Conservation (phyloP, 2,113 vertebrate genomes). For the Todiramphus chloris region DNA sequence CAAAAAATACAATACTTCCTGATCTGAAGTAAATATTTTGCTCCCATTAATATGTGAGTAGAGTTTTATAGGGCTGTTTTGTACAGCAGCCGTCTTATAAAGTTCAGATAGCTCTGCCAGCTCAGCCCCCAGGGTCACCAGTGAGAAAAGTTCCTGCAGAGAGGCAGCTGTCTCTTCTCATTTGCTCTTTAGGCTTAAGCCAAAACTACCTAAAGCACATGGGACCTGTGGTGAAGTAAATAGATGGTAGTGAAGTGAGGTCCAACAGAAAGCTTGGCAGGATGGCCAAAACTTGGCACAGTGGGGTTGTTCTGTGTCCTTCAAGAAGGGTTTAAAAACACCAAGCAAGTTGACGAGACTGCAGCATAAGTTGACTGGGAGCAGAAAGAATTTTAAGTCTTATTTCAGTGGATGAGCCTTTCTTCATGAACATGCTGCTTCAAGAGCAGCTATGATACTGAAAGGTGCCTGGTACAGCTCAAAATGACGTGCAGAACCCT, state of each 20-base stretch:
- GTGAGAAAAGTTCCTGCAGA: slow-evolving; percentile 6
- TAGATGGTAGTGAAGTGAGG: neutral
- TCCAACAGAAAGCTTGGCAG: slow-evolving; percentile 8
- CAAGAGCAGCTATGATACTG: neutral
- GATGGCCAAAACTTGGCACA: neutral
- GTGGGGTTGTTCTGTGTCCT: neutral
- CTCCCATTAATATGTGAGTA: neutral
- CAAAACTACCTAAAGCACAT: slow-evolving; percentile 7
- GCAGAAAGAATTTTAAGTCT: neutral
- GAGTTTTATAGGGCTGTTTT: neutral
- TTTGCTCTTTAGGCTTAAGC: neutral
- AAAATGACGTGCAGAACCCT: neutral
- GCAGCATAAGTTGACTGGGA: neutral
- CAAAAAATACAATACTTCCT: neutral
- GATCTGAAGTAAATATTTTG: neutral
- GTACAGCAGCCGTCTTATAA: neutral
- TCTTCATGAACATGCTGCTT: neutral
- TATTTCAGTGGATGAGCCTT: neutral
- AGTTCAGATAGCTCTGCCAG: neutral
- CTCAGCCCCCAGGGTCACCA: neutral
- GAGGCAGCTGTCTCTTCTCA: slow-evolving; percentile 45
- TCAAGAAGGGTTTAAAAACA: neutral
- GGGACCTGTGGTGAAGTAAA: neutral
- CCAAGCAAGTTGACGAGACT: neutral
- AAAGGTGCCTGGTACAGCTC: neutral